Percentiles rank a stretch among this genome's conserved stretches.
Evolutionary conservation across 2,113 vertebrate genomes (phyloP).

Genomic region (Ageneiosus marmoratus): DNA sequence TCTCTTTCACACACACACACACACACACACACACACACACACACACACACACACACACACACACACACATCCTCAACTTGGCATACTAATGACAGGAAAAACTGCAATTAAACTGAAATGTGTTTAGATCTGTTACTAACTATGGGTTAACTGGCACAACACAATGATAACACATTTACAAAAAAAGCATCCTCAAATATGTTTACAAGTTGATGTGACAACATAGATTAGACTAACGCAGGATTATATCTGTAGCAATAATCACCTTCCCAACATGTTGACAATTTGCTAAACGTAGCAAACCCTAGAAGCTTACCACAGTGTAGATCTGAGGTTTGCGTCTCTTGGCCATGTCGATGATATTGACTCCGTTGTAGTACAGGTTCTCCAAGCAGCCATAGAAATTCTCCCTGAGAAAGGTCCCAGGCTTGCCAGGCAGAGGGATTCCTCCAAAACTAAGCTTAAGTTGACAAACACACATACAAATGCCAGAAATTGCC

Average conservation of each 20-base stretch:
- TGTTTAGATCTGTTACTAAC: not conserved
- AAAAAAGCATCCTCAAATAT: not conserved
- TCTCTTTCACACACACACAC: not conserved
- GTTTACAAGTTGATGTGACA: not conserved
- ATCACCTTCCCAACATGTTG: not conserved
- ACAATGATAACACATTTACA: not conserved
- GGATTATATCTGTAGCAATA: not conserved
- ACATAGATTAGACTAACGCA: not conserved
- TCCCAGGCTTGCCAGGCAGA: slow-evolving; percentile 86
- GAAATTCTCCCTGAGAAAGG: slow-evolving; percentile 87
- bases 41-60: not conserved
- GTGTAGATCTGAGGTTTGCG: slow-evolving; percentile 88
- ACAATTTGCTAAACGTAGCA: not conserved
- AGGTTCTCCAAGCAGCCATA: slow-evolving; percentile 87
- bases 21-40: not conserved
- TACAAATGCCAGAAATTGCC: not conserved
- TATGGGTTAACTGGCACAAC: not conserved
- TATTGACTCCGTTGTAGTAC: slow-evolving; percentile 85
- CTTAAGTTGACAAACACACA: slow-evolving; percentile 69
- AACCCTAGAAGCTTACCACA: slow-evolving; percentile 72
- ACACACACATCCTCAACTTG: slow-evolving; percentile 12
- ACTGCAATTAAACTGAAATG: slow-evolving; percentile 14
- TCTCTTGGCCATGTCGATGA: slow-evolving; percentile 86
- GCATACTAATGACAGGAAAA: slow-evolving; percentile 7
- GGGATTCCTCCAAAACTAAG: slow-evolving; percentile 90